Percentiles rank a stretch among this genome's conserved stretches.
phyloP scores from a whole-genome alignment of 1,140 invertebrate species.

The Rhynchophorus ferrugineus region DNA sequence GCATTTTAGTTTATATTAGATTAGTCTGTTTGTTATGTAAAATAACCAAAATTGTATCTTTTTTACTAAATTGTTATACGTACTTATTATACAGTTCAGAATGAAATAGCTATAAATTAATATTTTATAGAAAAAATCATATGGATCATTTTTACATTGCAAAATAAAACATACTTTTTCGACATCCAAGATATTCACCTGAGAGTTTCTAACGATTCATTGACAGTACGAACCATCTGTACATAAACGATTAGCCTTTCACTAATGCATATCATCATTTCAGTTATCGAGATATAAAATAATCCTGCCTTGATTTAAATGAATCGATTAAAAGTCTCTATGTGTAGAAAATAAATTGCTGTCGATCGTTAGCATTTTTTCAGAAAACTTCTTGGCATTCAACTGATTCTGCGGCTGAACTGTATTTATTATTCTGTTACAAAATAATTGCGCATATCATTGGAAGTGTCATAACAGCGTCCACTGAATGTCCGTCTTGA shows the following conservation, averaged over 20 bases:
- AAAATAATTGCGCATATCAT: conserved; percentile 32
- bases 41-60: background rate
- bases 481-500: conserved; percentile 38
- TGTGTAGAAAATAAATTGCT: too few species aligned
- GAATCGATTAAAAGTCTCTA: too few species aligned
- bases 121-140: background rate
- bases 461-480: conserved; percentile 32
- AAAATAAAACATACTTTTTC: background rate
- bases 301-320: background rate
- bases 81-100: background rate
- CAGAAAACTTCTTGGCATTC: background rate
- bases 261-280: background rate
- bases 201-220: background rate
- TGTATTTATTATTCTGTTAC: conserved; percentile 16
- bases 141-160: background rate
- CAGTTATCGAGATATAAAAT: background rate
- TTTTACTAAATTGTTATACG: background rate
- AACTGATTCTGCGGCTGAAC: conserved; percentile 12
- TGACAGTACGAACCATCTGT: background rate
- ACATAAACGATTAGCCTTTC: background rate
- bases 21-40: too few species aligned
- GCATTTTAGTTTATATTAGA: too few species aligned
- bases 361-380: background rate
- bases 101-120: background rate
- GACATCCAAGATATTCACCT: background rate